These are phyloP conservation scores for Marasmarcha lunaedactyla DNA, from an alignment of 2,888 invertebrate species.

Conservation along the genomic window DNA sequence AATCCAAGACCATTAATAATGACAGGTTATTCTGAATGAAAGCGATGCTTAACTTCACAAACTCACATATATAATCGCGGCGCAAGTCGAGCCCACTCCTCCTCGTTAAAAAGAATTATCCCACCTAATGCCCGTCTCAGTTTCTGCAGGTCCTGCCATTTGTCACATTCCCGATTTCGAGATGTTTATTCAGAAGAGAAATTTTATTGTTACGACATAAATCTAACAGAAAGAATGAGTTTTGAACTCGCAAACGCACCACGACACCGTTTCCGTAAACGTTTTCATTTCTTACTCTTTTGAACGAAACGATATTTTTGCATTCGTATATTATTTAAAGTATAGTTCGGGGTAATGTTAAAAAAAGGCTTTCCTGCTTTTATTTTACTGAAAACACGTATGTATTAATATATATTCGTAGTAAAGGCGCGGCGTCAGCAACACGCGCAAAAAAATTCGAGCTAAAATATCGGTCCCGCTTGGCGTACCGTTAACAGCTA, in stretches of 20 bases:
- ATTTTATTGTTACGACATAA: constrained; percentile 65
- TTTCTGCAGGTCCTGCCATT: constrained; percentile 52
- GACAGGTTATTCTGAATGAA: too few relatives aligned
- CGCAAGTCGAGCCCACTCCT: constrained; percentile 37
- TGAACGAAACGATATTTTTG: constrained; percentile 6
- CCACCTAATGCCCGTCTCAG: constrained; percentile 50
- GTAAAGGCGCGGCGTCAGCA: background rate
- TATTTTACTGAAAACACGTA: too few relatives aligned
- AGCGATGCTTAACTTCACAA: background rate
- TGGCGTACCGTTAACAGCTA: too few relatives aligned
- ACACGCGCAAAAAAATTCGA: too few relatives aligned
- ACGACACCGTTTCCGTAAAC: constrained; percentile 33
- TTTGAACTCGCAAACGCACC: constrained; percentile 41
- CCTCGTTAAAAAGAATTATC: constrained; percentile 54
- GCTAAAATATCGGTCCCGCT: too few relatives aligned
- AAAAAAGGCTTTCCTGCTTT: too few relatives aligned
- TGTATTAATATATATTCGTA: too few relatives aligned
- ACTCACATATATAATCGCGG: constrained; percentile 47
- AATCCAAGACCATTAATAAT: too few relatives aligned
- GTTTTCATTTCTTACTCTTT: constrained; percentile 15
- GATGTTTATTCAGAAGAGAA: constrained; percentile 66
- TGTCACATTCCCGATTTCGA: constrained; percentile 48
- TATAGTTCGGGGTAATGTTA: too few relatives aligned
- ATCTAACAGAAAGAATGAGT: constrained; percentile 47
- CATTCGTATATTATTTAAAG: too few relatives aligned